These are phyloP conservation scores for Caenorhabditis remanei DNA, from an alignment of 1,140 invertebrate genomes.

Conservation along the genomic window DNA sequence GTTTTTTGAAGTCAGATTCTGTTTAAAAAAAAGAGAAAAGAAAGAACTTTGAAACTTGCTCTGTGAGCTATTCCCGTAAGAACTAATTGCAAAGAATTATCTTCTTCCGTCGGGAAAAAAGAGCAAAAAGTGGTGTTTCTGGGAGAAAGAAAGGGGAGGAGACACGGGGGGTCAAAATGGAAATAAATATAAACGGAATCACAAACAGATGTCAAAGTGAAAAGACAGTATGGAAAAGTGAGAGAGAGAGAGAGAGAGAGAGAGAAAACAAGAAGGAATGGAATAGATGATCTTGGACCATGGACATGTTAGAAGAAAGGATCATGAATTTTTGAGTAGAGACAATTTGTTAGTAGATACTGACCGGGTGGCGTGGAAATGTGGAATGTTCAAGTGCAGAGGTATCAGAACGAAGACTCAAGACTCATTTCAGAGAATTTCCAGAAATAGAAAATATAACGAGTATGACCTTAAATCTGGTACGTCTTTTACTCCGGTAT, in stretches of 20 bases:
- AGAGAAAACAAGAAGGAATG: conserved; percentile 2
- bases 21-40: background rate
- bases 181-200: conserved; percentile 55
- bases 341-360: no score
- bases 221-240: background rate
- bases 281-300: background rate
- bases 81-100: conserved; percentile 3
- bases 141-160: background rate
- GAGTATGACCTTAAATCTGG: no score
- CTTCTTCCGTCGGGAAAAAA: background rate
- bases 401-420: no score
- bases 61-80: background rate
- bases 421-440: no score
- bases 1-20: background rate
- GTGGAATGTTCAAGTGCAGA: no score
- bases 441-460: no score
- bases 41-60: conserved; percentile 34
- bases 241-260: background rate
- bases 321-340: background rate
- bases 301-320: background rate
- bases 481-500: no score
- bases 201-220: conserved; percentile 35
- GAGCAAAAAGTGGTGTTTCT: conserved; percentile 39
- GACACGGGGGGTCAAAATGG: conserved; percentile 46
- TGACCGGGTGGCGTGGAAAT: no score